These are phyloP conservation scores for Leucozona laternaria DNA, from an alignment of 2,888 invertebrate genomes.

Conservation along the genomic window DNA sequence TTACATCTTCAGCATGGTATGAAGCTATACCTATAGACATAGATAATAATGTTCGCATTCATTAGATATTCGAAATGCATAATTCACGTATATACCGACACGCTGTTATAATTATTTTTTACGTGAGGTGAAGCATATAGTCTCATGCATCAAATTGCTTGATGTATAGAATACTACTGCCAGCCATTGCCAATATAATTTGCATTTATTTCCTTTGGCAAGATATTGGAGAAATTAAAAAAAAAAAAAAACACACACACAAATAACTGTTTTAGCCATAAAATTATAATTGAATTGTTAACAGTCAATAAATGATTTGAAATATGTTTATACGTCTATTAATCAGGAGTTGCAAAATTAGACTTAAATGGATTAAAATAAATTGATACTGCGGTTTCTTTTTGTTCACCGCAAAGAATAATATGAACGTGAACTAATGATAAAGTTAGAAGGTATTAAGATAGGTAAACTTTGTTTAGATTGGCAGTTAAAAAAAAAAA, in stretches of 20 bases:
- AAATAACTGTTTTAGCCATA: neutral
- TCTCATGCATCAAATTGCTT: neutral
- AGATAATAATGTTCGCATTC: conserved; percentile 2
- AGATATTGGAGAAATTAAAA: conserved; percentile 20
- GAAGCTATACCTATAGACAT: no score
- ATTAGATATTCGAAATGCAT: conserved; percentile 8
- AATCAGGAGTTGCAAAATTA: conserved; percentile 40
- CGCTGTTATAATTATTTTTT: conserved; percentile 19
- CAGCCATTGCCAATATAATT: conserved; percentile 19
- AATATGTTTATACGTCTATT: conserved; percentile 53
- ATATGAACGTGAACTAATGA: conserved; percentile 50
- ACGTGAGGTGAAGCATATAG: conserved; percentile 13
- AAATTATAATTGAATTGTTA: conserved; percentile 25
- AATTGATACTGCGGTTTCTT: conserved; percentile 23
- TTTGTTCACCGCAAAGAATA: conserved; percentile 20
- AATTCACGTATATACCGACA: neutral
- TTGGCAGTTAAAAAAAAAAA: neutral
- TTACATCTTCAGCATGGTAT: conserved; percentile 23
- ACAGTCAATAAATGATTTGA: conserved; percentile 38
- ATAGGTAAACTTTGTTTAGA: neutral
- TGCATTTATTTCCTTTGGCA: conserved; percentile 35
- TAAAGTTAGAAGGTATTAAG: neutral
- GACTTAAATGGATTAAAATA: neutral
- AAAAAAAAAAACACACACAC: neutral
- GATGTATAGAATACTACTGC: neutral